phyloP scores from a whole-genome alignment of 2,888 invertebrate species.

The Chymomyza caudatula region DNA sequence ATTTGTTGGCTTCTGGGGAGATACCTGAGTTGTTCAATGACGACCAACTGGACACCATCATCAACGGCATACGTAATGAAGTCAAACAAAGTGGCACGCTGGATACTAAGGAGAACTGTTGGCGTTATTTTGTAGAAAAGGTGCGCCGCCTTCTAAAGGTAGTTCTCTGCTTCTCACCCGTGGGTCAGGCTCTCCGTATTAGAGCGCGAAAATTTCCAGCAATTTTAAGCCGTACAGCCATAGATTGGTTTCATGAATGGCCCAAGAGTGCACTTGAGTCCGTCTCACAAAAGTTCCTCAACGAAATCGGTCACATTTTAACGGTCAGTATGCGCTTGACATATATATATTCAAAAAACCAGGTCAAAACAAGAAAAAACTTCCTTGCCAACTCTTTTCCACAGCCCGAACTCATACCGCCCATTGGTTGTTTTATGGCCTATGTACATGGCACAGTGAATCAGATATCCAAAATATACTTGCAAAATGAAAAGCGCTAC shows the following conservation, averaged over 20 bases:
- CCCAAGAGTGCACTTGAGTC: constrained; percentile 93
- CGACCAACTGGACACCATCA: constrained; percentile 92
- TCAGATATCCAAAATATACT: constrained; percentile 88
- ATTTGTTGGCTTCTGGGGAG: constrained; percentile 95
- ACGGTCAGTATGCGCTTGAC: constrained; percentile 79
- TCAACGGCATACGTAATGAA: constrained; percentile 87
- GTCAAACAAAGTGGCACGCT: constrained; percentile 89
- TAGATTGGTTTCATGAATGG: constrained; percentile 99
- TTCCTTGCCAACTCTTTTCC: constrained; percentile 30
- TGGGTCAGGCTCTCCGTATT: constrained; percentile 91
- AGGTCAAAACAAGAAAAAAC: constrained; percentile 7
- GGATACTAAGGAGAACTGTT: constrained; percentile 95
- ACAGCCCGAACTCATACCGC: constrained; percentile 81
- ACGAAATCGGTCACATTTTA: constrained; percentile 86
- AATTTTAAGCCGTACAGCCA: constrained; percentile 93
- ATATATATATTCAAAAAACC: constrained; percentile 31
- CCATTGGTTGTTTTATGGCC: constrained; percentile 94
- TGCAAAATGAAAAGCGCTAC: constrained; percentile 91
- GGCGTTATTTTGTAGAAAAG: constrained; percentile 95
- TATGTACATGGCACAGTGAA: constrained; percentile 94
- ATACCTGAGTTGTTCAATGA: constrained; percentile 94
- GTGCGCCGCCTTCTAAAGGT: constrained; percentile 88
- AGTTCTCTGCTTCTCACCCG: constrained; percentile 97
- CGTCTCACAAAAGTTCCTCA: constrained; percentile 90
- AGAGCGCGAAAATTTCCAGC: constrained; percentile 96